Evolutionary conservation across 2,113 vertebrate genomes (phyloP), one percentile per base, ranked within the genome.

Genomic region (Labrus mixtus): DNA sequence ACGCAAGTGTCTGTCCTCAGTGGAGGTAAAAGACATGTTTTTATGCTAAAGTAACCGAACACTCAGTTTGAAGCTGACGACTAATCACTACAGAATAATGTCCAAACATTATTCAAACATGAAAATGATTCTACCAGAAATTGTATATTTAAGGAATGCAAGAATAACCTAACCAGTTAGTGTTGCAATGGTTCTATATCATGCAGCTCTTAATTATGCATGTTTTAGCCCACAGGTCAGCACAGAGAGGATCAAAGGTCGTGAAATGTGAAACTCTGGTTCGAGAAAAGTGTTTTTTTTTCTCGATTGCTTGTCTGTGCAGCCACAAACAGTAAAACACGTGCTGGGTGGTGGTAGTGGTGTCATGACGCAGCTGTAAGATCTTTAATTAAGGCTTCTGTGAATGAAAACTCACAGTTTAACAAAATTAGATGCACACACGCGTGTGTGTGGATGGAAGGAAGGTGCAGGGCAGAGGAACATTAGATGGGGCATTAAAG

Each of bases 401-500:
- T 76, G 76, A 81, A 83, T 83, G 48, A 88, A 85, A 60, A 74
- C 39, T 76, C 56, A 37, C 41, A 43, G 76, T 84, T 84, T 84
- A 71, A 80, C 50, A 54, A 75, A 84, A 17, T 63, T 25, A 43
- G 39, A 76, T 46, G 39, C 50, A 23, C 57, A 55, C n/a, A 58
- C n/a, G 6, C n/a, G 25, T 46, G 58, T 10, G 17, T 54, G 46
- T 51, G 48, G 29, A 45, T 19, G 46, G 0, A 10, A 68, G 56
- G 59, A 54, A 13, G n/a, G 68, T n/a, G 60, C 62, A 29, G 50
- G 60, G 68, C 4, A 48, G 65, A 58, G 74, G 73, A 83, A 81
- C 68, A 82, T 91, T 87, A 90, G 86, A 85, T 41, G 76, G 77
- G 8, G 45, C 68, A 82, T 90, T 87, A 84, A 88, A 83, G 71